A percentile compares a stretch with the other conserved stretches of the same genome.
These are phyloP conservation scores for Pyrgus malvae DNA, from an alignment of 2,888 invertebrate species.

Conservation along the genomic window DNA sequence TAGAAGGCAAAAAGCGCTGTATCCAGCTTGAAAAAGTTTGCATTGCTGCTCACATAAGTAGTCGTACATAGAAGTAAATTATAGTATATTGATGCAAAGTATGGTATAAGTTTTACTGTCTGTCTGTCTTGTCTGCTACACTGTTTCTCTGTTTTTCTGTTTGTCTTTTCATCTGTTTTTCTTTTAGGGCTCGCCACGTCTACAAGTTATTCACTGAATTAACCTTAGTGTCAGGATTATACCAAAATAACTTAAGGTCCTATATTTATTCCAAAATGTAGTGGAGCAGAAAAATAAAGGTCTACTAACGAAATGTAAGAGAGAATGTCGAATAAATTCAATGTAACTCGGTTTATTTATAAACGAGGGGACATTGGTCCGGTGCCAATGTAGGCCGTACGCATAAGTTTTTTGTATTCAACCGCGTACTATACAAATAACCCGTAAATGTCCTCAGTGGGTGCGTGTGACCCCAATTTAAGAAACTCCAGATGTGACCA, in stretches of 20 bases:
- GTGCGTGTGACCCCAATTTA: slow-evolving; percentile 20
- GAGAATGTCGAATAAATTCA: background rate
- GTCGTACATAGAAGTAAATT: no score
- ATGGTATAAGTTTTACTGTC: no score
- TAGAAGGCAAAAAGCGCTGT: no score
- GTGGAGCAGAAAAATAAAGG: slow-evolving; percentile 4
- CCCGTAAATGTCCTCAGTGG: slow-evolving; percentile 21
- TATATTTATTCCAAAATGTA: background rate
- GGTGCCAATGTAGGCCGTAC: slow-evolving; percentile 1
- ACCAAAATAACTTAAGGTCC: background rate
- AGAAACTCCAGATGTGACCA: slow-evolving; percentile 15
- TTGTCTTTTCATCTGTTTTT: no score
- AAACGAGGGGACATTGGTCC: background rate
- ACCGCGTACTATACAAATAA: slow-evolving; percentile 16
- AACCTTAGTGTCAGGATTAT: slow-evolving; percentile 2
- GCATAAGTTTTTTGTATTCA: slow-evolving; percentile 21
- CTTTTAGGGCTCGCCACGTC: no score
- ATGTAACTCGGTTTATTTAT: slow-evolving; percentile 5
- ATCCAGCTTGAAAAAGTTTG: no score
- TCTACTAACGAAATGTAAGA: background rate
- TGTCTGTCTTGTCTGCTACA: no score
- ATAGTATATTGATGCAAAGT: no score
- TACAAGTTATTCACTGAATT: no score
- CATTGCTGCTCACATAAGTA: no score
- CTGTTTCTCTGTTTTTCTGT: no score